These are phyloP conservation scores for Drosophila incognita DNA, from an alignment of 2,888 invertebrate genomes.

Conservation along the genomic window DNA sequence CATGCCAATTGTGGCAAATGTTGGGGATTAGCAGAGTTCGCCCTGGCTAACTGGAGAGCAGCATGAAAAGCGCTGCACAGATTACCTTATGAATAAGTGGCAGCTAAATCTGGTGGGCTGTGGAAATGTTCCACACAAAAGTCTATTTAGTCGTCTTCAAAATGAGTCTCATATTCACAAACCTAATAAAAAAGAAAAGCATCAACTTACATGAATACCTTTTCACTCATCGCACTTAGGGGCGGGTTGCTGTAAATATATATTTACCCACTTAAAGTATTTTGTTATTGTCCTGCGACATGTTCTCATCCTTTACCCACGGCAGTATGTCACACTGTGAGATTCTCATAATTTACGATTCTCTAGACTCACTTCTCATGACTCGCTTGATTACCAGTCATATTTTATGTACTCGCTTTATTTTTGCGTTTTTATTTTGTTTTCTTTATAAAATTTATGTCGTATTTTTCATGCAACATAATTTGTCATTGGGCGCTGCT, in stretches of 20 bases:
- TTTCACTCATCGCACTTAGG: slow-evolving; percentile 9
- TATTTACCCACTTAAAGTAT: slow-evolving; percentile 19
- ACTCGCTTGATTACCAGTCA: slow-evolving; percentile 49
- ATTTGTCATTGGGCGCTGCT: slow-evolving; percentile 25
- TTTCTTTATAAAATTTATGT: slow-evolving; percentile 19
- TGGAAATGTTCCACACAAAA: slow-evolving; percentile 3
- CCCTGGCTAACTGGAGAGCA: slow-evolving; percentile 25
- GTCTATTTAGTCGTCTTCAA: slow-evolving; percentile 22
- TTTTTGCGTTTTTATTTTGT: slow-evolving; percentile 11
- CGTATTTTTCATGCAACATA: slow-evolving; percentile 22
- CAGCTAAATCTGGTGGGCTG: background rate
- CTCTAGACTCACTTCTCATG: slow-evolving; percentile 14
- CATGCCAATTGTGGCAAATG: slow-evolving; percentile 78
- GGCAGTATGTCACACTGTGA: slow-evolving; percentile 3
- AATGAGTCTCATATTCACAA: slow-evolving; percentile 22
- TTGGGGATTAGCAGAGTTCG: slow-evolving; percentile 37
- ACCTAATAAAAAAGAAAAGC: background rate
- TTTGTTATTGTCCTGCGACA: slow-evolving; percentile 20
- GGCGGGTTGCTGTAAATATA: slow-evolving; percentile 6
- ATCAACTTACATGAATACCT: slow-evolving; percentile 19
- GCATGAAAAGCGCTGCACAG: slow-evolving; percentile 43
- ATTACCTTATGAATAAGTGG: slow-evolving; percentile 36
- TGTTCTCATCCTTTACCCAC: slow-evolving; percentile 21
- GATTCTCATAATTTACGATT: slow-evolving; percentile 30
- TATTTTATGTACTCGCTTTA: slow-evolving; percentile 37